A percentile compares a stretch with the other conserved stretches of the same genome.
These are phyloP conservation scores for Salvelinus fontinalis DNA, from an alignment of 2,113 vertebrate genomes.

Conservation along the genomic window DNA sequence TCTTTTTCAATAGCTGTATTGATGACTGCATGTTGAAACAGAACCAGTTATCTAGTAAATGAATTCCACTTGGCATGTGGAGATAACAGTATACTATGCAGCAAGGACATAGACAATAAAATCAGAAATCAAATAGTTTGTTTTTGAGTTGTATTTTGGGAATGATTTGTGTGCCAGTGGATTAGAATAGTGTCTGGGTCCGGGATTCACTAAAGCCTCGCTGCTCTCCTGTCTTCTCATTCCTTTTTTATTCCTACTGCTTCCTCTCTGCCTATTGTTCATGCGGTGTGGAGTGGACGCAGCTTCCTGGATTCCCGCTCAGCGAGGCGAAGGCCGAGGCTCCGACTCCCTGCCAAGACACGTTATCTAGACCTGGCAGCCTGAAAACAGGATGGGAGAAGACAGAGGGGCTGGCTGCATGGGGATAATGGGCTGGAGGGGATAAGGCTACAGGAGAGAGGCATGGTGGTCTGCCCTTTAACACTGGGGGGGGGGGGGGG, in stretches of 20 bases:
- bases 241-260: constrained; percentile 34
- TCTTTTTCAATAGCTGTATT: background rate
- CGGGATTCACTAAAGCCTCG: background rate
- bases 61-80: too few species aligned
- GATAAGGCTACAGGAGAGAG: background rate
- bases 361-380: constrained; percentile 73
- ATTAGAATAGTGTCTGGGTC: background rate
- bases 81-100: too few species aligned
- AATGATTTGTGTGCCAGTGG: background rate
- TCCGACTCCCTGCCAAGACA: constrained; percentile 64
- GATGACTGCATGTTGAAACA: background rate
- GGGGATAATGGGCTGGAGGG: constrained; percentile 7
- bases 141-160: background rate
- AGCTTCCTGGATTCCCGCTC: constrained; percentile 70
- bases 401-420: background rate
- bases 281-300: constrained; percentile 46
- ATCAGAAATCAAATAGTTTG: background rate
- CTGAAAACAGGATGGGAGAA: constrained; percentile 68
- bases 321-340: constrained; percentile 62
- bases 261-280: constrained; percentile 66
- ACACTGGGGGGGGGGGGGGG: constrained; percentile 8
- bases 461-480: constrained; percentile 22
- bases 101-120: background rate
- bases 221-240: constrained; percentile 18
- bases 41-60: too few species aligned